Evolutionary conservation across 2,113 vertebrate species (phyloP).

Genomic region (Poecile atricapillus): DNA sequence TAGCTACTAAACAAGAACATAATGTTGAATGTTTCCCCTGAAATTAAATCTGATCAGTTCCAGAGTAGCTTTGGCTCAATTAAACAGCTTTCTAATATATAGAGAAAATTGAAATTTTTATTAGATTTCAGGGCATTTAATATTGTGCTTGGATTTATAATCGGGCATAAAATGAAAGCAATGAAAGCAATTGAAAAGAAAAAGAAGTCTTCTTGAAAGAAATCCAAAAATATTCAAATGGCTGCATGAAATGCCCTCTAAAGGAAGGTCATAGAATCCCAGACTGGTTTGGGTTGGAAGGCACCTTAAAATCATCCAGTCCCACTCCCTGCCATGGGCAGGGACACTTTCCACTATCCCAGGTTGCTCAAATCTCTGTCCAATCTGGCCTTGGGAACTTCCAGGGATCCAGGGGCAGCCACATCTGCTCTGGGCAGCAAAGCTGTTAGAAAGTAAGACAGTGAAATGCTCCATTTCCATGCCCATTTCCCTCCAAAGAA

Average conservation of each 20-base stretch:
- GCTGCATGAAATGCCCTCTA: not conserved
- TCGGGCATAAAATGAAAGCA: not conserved
- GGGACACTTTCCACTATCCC: rapidly evolving
- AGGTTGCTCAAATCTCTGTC: rapidly evolving
- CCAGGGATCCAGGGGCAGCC: not conserved
- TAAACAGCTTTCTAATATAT: not conserved
- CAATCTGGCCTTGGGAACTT: rapidly evolving
- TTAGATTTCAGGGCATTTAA: not conserved
- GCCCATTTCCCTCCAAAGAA: not conserved
- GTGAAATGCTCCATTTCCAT: not conserved
- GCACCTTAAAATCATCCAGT: not conserved
- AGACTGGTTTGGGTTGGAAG: not conserved
- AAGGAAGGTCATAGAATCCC: not conserved
- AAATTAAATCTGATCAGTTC: not conserved
- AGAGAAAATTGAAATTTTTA: not conserved
- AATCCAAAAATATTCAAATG: not conserved
- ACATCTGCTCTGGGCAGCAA: not conserved
- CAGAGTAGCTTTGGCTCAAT: not conserved
- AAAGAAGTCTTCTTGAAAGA: not conserved
- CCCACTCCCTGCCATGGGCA: not conserved
- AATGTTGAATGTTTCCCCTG: not conserved
- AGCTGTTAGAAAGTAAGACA: not conserved
- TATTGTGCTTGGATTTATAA: not conserved
- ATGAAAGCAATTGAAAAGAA: not conserved
- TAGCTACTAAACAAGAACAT: not conserved